Percentiles rank a stretch among this genome's conserved stretches.
phyloP scores from a whole-genome alignment of 2,888 invertebrate genomes.

The Scaptomyza flava region DNA sequence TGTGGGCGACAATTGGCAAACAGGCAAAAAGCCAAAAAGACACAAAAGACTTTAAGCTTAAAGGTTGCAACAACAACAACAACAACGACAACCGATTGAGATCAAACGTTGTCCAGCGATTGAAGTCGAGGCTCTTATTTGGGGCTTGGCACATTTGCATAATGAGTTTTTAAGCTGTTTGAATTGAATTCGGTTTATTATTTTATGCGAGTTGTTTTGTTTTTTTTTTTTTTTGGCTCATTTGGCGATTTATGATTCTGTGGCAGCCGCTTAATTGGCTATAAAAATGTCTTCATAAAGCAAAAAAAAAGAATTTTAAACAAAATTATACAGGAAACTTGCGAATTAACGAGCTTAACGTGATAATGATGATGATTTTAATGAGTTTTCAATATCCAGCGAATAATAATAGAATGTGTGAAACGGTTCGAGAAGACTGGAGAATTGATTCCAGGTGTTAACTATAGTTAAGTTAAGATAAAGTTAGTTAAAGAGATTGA shows the following conservation, averaged over 20 bases:
- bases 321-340: constrained; percentile 27
- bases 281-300: constrained; percentile 79
- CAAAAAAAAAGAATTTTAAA: neutral
- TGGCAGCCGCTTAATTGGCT: constrained; percentile 69
- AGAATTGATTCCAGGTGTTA: too few species aligned
- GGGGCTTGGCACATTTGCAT: constrained; percentile 69
- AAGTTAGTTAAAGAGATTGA: too few species aligned
- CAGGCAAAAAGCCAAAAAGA: neutral
- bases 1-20: constrained; percentile 68
- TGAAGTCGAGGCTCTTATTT: constrained; percentile 7
- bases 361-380: constrained; percentile 31
- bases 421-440: too few species aligned
- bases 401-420: neutral
- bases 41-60: constrained; percentile 16
- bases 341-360: constrained; percentile 43
- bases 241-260: constrained; percentile 70
- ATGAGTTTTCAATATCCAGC: constrained; percentile 19
- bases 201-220: neutral
- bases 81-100: constrained; percentile 23
- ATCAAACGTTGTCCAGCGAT: constrained; percentile 32
- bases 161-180: constrained; percentile 78
- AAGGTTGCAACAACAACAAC: constrained; percentile 51
- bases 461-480: too few species aligned
- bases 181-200: constrained; percentile 63
- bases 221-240: constrained; percentile 16